These are phyloP conservation scores for Diarsia brunnea DNA, from an alignment of 2,888 invertebrate genomes.

Conservation along the genomic window DNA sequence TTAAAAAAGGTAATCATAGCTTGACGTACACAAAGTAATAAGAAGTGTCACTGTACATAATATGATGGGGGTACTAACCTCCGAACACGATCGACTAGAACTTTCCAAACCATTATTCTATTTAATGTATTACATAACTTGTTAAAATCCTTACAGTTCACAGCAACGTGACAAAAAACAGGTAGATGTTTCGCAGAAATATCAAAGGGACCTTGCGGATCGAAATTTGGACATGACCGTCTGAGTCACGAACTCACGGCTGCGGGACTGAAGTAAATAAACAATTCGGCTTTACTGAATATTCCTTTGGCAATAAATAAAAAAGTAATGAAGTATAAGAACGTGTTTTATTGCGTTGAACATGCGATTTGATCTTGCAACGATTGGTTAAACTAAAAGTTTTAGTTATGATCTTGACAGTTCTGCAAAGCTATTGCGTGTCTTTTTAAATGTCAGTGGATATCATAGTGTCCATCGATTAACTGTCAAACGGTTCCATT, in stretches of 20 bases:
- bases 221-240: not conserved
- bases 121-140: not conserved
- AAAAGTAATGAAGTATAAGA: not conserved
- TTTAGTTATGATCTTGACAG: not conserved
- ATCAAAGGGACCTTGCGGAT: slow-evolving; percentile 1
- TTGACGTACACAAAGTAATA: not conserved
- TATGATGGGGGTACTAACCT: not conserved
- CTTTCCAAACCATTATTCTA: not conserved
- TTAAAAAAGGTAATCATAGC: too few species aligned
- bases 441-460: too few species aligned
- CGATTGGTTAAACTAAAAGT: too few species aligned
- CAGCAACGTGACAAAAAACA: slow-evolving; percentile 10
- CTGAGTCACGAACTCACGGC: slow-evolving; percentile 37
- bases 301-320: not conserved
- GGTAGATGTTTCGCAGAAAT: slow-evolving; percentile 23
- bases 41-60: not conserved
- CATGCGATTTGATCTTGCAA: not conserved
- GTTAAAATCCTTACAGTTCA: slow-evolving; percentile 14
- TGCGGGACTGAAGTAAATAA: slow-evolving; percentile 9
- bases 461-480: too few species aligned
- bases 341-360: not conserved
- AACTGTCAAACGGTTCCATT: too few species aligned
- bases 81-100: not conserved
- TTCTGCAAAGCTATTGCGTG: too few species aligned
- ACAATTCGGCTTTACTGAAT: not conserved